A percentile compares a stretch with the other conserved stretches of the same genome.
Conservation (phyloP, 2,888 invertebrate species). For the Crematogaster levior region DNA sequence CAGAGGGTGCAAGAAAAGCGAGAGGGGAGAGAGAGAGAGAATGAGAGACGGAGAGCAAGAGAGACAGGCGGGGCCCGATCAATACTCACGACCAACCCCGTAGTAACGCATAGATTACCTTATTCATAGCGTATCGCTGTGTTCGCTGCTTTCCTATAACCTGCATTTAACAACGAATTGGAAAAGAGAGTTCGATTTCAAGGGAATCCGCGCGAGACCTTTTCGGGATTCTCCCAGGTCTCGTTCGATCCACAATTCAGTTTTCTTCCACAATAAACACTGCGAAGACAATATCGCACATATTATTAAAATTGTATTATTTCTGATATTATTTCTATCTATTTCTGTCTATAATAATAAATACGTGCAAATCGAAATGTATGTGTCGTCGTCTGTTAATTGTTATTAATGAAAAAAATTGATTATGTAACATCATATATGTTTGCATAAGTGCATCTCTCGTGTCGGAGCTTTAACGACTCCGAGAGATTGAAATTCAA, state of each 20-base stretch:
- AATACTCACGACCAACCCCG: conserved; percentile 80
- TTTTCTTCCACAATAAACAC: neutral
- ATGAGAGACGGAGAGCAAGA: conserved; percentile 51
- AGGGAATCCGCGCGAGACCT: conserved; percentile 24
- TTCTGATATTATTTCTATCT: neutral
- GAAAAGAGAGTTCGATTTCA: conserved; percentile 56
- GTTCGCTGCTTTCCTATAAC: conserved; percentile 64
- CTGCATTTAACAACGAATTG: conserved; percentile 61
- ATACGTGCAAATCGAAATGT: neutral
- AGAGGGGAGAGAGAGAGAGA: conserved; percentile 24
- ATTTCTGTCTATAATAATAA: neutral
- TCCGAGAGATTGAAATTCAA: conserved; percentile 8
- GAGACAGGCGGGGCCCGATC: conserved; percentile 79
- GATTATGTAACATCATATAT: conserved; percentile 47
- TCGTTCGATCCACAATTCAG: neutral
- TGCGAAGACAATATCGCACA: neutral
- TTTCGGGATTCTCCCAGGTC: conserved; percentile 3
- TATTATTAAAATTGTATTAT: neutral
- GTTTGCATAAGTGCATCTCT: conserved; percentile 18
- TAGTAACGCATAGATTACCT: conserved; percentile 81
- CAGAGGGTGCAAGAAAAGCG: conserved; percentile 21
- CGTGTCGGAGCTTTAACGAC: conserved; percentile 25
- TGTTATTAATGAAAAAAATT: conserved; percentile 33
- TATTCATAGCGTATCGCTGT: conserved; percentile 76
- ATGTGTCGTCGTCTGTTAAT: neutral